phyloP scores from a whole-genome alignment of 2,888 invertebrate species.

The Troides oblongomaculatus region DNA sequence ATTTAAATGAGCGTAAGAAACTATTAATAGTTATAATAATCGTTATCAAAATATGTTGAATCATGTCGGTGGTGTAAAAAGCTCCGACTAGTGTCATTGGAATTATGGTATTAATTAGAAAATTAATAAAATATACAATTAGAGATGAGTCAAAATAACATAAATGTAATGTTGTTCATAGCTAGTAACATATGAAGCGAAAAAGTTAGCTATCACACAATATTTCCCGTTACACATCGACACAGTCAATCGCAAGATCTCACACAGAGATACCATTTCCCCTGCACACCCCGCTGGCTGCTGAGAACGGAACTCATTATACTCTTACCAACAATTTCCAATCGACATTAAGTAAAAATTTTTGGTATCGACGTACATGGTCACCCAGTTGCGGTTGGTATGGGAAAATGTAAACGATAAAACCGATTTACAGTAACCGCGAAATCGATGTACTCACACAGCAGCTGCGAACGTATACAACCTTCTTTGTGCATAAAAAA shows the following conservation, averaged over 20 bases:
- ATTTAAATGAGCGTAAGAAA: too few species aligned
- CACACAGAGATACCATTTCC: conserved; percentile 71
- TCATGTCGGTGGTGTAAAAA: too few species aligned
- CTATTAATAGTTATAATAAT: too few species aligned
- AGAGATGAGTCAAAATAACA: neutral
- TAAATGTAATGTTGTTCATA: neutral
- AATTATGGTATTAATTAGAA: too few species aligned
- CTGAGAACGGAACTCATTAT: conserved; percentile 73
- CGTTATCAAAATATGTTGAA: too few species aligned
- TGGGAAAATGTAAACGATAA: conserved; percentile 53
- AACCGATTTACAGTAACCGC: conserved; percentile 4
- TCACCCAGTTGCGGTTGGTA: conserved; percentile 56
- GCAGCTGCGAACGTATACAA: conserved; percentile 21
- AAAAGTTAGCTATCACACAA: conserved; percentile 23
- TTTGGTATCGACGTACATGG: conserved; percentile 65
- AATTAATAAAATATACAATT: neutral
- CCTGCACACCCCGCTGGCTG: conserved; percentile 61
- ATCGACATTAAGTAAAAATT: conserved; percentile 54
- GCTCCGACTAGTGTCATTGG: too few species aligned
- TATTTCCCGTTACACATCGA: conserved; percentile 44
- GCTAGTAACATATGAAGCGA: neutral
- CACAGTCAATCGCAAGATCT: conserved; percentile 64
- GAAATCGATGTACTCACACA: conserved; percentile 39
- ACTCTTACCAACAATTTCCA: conserved; percentile 39
- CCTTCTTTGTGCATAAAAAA: conserved; percentile 4